Conservation (phyloP, 37 sponge, comb jelly and placozoan genomes). For the Dysidea cf. avara region DNA sequence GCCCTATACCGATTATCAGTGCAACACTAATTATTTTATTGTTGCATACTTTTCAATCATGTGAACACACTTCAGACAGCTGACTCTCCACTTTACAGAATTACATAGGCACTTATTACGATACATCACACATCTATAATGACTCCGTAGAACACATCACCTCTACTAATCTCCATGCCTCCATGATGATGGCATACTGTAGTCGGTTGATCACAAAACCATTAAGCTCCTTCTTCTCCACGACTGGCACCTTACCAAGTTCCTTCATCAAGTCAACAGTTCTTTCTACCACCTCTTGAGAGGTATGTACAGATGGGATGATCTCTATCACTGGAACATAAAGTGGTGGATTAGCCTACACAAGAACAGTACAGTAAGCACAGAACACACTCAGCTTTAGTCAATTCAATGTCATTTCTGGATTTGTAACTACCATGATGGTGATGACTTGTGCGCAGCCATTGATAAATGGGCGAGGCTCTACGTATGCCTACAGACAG, state of each 20-base stretch:
- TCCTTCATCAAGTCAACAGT: constrained; percentile 64
- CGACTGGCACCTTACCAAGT: constrained; percentile 86
- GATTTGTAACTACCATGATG: no score
- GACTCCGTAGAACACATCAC: constrained; percentile 19
- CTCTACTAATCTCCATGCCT: constrained; percentile 93
- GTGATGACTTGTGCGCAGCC: no score
- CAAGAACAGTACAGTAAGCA: no score
- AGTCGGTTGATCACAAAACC: constrained; percentile 93
- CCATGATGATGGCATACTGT: constrained; percentile 97
- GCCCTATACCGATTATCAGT: no score
- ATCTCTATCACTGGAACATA: constrained; percentile 88
- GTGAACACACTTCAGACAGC: background rate
- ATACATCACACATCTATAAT: background rate
- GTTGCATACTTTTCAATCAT: background rate
- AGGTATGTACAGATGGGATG: constrained; percentile 82
- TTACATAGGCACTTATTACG: background rate
- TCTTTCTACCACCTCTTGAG: constrained; percentile 17
- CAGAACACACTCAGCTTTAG: no score
- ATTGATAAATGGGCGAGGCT: no score
- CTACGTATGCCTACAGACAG: no score
- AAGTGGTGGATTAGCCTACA: constrained; percentile 83
- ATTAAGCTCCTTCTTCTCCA: constrained; percentile 84
- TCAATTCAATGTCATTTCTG: no score
- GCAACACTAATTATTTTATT: no score
- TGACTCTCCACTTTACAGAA: background rate